Evolutionary conservation across 2,888 invertebrate species (phyloP).

Genomic region (Pachymerium ferrugineum): DNA sequence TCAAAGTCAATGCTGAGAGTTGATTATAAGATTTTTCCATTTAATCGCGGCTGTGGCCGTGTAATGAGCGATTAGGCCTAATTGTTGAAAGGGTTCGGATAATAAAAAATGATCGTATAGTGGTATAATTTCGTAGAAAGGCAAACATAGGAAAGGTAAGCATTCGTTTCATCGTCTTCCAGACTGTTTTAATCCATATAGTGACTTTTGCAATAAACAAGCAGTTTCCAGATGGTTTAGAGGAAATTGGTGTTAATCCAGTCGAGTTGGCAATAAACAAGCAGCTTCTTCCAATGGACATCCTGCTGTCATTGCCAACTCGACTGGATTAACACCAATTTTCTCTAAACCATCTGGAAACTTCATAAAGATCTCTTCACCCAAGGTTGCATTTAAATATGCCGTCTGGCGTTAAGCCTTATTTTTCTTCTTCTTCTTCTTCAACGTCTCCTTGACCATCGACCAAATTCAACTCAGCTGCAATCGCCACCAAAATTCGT

Average conservation of each 20-base stretch:
- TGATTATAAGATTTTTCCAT: too few species aligned
- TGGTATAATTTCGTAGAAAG: too few species aligned
- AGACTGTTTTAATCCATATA: neutral
- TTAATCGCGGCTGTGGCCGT: too few species aligned
- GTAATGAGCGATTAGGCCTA: too few species aligned
- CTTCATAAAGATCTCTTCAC: neutral
- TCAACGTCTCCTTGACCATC: neutral
- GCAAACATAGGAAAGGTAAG: too few species aligned
- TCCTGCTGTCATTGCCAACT: neutral
- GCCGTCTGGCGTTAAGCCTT: too few species aligned
- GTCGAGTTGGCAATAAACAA: neutral
- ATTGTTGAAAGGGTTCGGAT: too few species aligned
- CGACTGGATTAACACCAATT: neutral
- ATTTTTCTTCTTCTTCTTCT: too few species aligned
- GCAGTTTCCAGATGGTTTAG: neutral
- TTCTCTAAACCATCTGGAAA: neutral
- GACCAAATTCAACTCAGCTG: neutral
- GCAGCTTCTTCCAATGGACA: too few species aligned
- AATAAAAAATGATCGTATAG: too few species aligned
- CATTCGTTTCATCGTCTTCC: neutral
- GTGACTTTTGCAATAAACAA: too few species aligned
- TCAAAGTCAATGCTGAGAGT: too few species aligned
- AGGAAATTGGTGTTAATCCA: neutral
- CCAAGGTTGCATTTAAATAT: neutral
- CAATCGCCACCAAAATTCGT: neutral